These are phyloP conservation scores for Phaonia tiefii DNA, from an alignment of 2,888 invertebrate species.

Conservation along the genomic window DNA sequence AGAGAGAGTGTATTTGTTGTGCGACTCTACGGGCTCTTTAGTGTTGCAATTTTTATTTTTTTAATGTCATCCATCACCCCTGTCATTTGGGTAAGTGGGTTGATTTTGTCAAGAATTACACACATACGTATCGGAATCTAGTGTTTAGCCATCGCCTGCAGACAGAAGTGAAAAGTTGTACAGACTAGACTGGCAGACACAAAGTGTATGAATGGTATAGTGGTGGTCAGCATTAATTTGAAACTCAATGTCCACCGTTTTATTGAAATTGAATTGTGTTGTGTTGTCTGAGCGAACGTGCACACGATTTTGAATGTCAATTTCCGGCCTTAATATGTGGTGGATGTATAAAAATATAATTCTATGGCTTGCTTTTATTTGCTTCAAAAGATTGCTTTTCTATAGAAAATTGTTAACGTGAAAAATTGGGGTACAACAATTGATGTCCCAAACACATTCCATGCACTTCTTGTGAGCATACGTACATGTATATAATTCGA, in stretches of 20 bases:
- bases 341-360: no score
- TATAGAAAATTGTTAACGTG: no score
- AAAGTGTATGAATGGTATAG: neutral
- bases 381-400: neutral
- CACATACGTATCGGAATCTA: neutral
- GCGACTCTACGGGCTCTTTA: neutral
- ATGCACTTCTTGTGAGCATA: no score
- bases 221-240: constrained; percentile 11
- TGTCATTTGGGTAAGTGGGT: constrained; percentile 4
- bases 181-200: neutral
- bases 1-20: no score
- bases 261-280: neutral
- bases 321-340: constrained; percentile 11
- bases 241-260: neutral
- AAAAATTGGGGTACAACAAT: no score
- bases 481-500: no score
- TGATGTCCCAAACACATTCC: no score
- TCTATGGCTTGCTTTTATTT: neutral
- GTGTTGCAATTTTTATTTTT: neutral
- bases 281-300: neutral
- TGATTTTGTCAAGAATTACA: constrained; percentile 9
- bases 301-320: neutral
- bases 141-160: neutral
- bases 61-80: neutral
- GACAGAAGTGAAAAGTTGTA: neutral